Base-by-base conservation (phyloP, 1,140 invertebrate genomes). In the Heliothis subflexa region DNA sequence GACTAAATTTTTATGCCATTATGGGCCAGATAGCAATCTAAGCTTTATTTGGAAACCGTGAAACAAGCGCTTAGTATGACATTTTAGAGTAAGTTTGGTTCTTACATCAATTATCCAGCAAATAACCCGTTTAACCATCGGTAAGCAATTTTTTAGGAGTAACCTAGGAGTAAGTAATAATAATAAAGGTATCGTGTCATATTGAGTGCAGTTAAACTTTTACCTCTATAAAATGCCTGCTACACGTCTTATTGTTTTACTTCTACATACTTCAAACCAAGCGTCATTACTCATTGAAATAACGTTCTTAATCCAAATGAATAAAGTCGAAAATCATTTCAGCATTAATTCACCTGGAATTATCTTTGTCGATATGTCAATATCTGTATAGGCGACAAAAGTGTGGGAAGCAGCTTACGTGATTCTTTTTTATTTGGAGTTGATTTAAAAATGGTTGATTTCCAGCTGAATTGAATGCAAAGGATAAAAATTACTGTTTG, bases 291-390 rank as follows among this genome's bases (percentile, higher is more conserved):
- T 13, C 68, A 55, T 40, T 55, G 50, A 33, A 71, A 71, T 71
- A 71, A 12, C 68, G n/a, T 55, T 28, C 28, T 55, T 71, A 55
- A 33, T 3, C 1, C 18, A 12, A 71, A 0, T 18, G 10, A 13
- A 70, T 71, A 54, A 55, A 55, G 68, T 71, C 16, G 49, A 13
- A 28, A 55, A 40, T 71, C 68, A 25, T 3, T 10, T 3, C 3
- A 18, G n/a, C 9, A 7, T 40, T 71, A 0, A 55, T 40, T 54
- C 5, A 40, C 52, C 25, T 52, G n/a, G 50, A 55, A 55, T 71
- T 55, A 71, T 55, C 50, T 55, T 54, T 55, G 68, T 40, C 50
- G 68, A 71, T 71, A 71, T 55, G 68, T 71, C 68, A 71, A 40
- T 54, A 40, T 71, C 55, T 71, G 52, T 40, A 55, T 55, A 40